These are phyloP conservation scores for Hypocryptadius cinnamomeus DNA, from an alignment of 2,113 vertebrate genomes.

Conservation along the genomic window DNA sequence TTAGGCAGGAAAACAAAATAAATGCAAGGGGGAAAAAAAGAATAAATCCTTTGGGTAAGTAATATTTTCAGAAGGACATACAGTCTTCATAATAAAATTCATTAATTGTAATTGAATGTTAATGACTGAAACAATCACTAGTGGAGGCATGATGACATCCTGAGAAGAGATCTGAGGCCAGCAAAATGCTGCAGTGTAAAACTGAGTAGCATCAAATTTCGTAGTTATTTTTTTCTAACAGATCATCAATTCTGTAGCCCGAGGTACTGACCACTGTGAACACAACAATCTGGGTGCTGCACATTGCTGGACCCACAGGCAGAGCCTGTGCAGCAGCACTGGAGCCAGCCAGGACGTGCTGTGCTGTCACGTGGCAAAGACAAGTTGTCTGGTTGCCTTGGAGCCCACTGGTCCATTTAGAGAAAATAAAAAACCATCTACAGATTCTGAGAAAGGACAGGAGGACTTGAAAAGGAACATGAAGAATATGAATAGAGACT, in stretches of 20 bases:
- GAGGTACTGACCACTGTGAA: background rate
- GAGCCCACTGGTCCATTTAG: background rate
- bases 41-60: background rate
- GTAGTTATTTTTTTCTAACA: background rate
- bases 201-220: background rate
- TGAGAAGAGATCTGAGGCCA: background rate
- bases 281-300: background rate
- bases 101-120: background rate
- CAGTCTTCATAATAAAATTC: background rate
- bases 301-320: accelerated
- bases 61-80: background rate
- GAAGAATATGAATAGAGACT: background rate
- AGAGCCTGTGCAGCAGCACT: background rate
- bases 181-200: background rate
- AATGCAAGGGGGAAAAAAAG: accelerated
- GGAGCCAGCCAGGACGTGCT: background rate
- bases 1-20: background rate
- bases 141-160: background rate
- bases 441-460: background rate
- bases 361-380: background rate
- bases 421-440: background rate
- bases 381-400: background rate
- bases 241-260: background rate
- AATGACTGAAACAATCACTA: background rate
- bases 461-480: background rate